phyloP scores from a whole-genome alignment of 2,113 vertebrate genomes.

The Xenopus borealis region DNA sequence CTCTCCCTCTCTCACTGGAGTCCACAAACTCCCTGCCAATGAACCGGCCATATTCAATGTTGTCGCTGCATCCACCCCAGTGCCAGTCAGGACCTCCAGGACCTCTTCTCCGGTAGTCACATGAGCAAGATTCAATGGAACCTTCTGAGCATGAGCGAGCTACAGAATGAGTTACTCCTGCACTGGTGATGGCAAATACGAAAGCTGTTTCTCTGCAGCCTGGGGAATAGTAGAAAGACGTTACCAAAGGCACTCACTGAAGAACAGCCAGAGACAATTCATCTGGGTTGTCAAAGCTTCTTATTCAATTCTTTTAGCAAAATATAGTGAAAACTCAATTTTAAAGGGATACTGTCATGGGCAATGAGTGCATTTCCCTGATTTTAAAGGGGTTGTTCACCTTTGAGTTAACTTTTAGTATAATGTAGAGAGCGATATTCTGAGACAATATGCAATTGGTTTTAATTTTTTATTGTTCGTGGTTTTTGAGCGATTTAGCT shows the following conservation, averaged over 20 bases:
- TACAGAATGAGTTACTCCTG: constrained; percentile 92
- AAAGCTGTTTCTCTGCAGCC: constrained; percentile 96
- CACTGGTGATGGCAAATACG: constrained; percentile 93
- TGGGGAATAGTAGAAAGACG: constrained; percentile 49
- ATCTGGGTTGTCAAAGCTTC: too few relatives aligned
- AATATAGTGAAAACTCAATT: too few relatives aligned
- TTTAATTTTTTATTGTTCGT: too few relatives aligned
- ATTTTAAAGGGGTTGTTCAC: too few relatives aligned
- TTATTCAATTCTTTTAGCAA: too few relatives aligned
- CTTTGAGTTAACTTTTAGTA: too few relatives aligned
- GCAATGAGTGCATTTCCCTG: too few relatives aligned
- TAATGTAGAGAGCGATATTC: too few relatives aligned
- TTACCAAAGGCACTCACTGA: not conserved
- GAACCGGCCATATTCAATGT: constrained; percentile 91
- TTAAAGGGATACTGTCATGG: too few relatives aligned
- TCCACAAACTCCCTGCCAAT: constrained; percentile 94
- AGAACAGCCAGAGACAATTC: not conserved
- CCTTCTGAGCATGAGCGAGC: constrained; percentile 96
- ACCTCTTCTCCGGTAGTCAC: constrained; percentile 90
- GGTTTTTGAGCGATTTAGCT: too few relatives aligned
- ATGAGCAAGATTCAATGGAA: constrained; percentile 94
- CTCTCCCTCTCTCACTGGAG: constrained; percentile 90
- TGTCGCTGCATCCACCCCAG: constrained; percentile 98
- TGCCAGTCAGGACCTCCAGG: constrained; percentile 96
- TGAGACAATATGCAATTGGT: too few relatives aligned